Evolutionary conservation across 2,888 invertebrate species (phyloP), one percentile per base, ranked within the genome.

Genomic region (Cosmia pyralina): DNA sequence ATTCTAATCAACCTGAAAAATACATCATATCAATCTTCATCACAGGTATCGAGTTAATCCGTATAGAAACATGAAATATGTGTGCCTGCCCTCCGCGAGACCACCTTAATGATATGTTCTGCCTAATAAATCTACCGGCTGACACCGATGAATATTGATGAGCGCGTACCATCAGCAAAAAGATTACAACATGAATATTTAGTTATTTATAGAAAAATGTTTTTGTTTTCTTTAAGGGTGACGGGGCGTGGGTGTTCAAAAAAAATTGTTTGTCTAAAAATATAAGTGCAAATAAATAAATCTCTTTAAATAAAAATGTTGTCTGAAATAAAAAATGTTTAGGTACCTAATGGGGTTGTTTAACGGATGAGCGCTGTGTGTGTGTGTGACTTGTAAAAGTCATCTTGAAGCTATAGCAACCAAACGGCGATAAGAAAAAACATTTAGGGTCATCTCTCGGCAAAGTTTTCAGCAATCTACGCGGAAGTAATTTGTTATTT

Each of bases 71-170:
- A 88, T 82, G 80, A 85, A 83, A 81, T 86, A 88, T 83, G 87
- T 82, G 80, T 79, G 73, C 73, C 79, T 74, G 81, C 83, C 75
- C 76, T 64, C 71, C 38, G 57, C 57, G 79, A 69, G 68, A 81
- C 64, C 68, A 75, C 81, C 73, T 76, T 90, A 92, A 92, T 92
- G 90, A 90, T 91, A 91, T 89, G 90, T 88, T 87, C 83, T 78
- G 75, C 80, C 89, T 92, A 92, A 94, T 93, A 94, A 92, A 93
- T 93, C 92, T 88, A 87, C 88, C 64, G 62, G 4, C 77, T 88
- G 93, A 92, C 92, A 85, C 84, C 91, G 85, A 93, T 93, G 93
- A 93, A 93, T 92, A 94, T 94, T 93, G 93, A 94, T 94, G 93
- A 85, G 85, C 65, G 10, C 2, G 67, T 69, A 77, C 10, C 83